Evolutionary conservation across 2,113 vertebrate species (phyloP).

Genomic region (Carassius carassius): DNA sequence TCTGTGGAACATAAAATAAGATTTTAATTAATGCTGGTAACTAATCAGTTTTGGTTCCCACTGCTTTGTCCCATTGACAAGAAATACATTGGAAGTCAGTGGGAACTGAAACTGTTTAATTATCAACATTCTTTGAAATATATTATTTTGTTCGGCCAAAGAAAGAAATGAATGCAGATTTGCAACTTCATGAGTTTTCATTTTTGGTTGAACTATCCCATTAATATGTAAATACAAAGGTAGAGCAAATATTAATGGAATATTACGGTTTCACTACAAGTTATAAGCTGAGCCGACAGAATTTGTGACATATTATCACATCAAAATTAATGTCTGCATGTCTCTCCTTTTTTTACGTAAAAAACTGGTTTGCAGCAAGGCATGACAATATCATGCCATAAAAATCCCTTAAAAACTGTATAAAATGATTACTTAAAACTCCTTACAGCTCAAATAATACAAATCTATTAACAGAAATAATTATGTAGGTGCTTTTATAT

Average conservation of each 20-base stretch:
- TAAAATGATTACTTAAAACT: too few relatives aligned
- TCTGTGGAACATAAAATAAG: neutral
- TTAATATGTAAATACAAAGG: neutral
- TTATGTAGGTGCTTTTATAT: too few relatives aligned
- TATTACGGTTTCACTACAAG: neutral
- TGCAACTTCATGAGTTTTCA: neutral
- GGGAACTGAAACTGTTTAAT: neutral
- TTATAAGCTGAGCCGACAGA: neutral
- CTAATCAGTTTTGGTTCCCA: neutral
- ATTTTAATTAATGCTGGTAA: neutral
- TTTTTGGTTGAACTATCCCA: neutral
- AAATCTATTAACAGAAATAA: too few relatives aligned
- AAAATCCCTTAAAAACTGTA: neutral
- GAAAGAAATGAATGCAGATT: neutral
- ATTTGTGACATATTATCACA: neutral
- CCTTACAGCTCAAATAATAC: too few relatives aligned
- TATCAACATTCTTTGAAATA: neutral
- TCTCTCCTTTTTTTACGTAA: neutral
- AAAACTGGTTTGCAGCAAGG: neutral
- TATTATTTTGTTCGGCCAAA: neutral
- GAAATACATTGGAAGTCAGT: too few relatives aligned
- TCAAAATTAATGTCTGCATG: neutral
- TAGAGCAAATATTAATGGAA: neutral
- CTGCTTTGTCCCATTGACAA: neutral
- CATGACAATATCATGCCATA: neutral